These are phyloP conservation scores for Holacanthus passer DNA, from an alignment of 2,113 vertebrate genomes.

Conservation along the genomic window DNA sequence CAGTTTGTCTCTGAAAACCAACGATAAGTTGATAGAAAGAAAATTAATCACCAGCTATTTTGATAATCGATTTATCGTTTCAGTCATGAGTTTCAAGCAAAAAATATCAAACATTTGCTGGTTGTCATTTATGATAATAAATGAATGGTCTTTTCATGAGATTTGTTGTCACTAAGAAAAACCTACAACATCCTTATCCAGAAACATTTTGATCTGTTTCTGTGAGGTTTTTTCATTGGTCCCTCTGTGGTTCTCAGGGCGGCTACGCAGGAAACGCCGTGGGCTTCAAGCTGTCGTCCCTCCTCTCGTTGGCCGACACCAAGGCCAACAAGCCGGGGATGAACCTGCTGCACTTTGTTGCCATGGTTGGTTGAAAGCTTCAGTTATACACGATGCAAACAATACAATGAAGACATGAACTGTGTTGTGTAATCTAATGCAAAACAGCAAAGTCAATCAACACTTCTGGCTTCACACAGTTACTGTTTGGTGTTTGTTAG, in stretches of 20 bases:
- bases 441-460: not conserved
- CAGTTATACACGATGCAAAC: not conserved
- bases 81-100: no score
- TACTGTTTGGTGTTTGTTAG: not conserved
- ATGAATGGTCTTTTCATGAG: no score
- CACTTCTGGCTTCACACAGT: not conserved
- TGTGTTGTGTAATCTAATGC: not conserved
- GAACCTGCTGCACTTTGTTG: slow-evolving; percentile 98
- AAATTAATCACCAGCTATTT: no score
- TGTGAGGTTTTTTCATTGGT: not conserved
- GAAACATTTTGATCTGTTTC: not conserved
- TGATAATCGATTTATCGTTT: no score
- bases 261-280: slow-evolving; percentile 98
- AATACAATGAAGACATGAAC: not conserved
- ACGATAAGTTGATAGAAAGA: no score
- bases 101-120: no score
- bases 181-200: no score
- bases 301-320: slow-evolving; percentile 96
- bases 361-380: slow-evolving; percentile 87
- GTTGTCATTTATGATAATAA: not conserved
- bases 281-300: slow-evolving; percentile 96
- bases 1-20: no score
- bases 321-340: slow-evolving; percentile 99
- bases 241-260: slow-evolving; percentile 84
- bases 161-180: no score